A percentile compares a stretch with the other conserved stretches of the same genome.
Evolutionary conservation across 2,888 invertebrate genomes (phyloP).

Genomic region (Apamea sordens): DNA sequence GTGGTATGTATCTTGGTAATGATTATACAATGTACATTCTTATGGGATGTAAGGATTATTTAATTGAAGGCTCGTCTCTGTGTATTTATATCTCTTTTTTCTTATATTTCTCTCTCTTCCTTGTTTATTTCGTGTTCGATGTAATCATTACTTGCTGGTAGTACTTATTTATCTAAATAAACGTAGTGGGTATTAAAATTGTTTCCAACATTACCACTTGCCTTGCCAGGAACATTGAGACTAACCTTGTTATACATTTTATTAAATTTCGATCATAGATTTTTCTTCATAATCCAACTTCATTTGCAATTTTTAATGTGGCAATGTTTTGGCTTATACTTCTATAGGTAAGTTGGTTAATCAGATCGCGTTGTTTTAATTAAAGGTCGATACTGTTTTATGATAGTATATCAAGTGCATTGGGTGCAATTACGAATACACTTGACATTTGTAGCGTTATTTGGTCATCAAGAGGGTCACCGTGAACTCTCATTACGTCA

Average conservation of each 20-base stretch:
- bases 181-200: neutral
- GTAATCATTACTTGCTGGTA: slow-evolving; percentile 5
- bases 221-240: neutral
- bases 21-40: slow-evolving; percentile 37
- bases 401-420: slow-evolving; percentile 12
- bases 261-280: neutral
- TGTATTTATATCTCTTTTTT: neutral
- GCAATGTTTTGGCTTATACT: neutral
- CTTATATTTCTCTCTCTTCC: neutral
- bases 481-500: slow-evolving; percentile 51
- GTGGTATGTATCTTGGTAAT: slow-evolving; percentile 33
- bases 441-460: slow-evolving; percentile 46
- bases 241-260: neutral
- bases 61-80: slow-evolving; percentile 22
- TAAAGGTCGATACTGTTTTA: slow-evolving; percentile 12
- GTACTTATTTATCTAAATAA: neutral
- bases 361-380: slow-evolving; percentile 19
- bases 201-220: neutral
- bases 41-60: slow-evolving; percentile 27
- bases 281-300: neutral
- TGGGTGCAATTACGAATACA: slow-evolving; percentile 27
- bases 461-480: slow-evolving; percentile 38
- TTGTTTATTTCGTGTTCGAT: slow-evolving; percentile 1
- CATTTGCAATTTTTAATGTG: neutral
- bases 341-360: neutral